Evolutionary conservation across 2,888 invertebrate genomes (phyloP).

Genomic region (Pyrochroa serraticornis): DNA sequence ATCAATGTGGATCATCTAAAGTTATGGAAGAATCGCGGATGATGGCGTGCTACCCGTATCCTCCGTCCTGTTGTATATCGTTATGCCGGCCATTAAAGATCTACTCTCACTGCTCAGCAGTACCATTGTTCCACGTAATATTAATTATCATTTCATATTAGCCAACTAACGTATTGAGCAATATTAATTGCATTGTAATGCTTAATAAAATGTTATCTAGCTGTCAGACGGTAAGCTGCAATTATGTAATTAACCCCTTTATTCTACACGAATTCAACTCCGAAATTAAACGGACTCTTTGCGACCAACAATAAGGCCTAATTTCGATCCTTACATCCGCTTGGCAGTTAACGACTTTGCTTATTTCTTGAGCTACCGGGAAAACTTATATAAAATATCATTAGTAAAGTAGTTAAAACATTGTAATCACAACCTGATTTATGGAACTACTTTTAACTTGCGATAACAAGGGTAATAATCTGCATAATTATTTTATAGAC

Average conservation of each 20-base stretch:
- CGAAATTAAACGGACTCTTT: no score
- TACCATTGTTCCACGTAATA: constrained; percentile 22
- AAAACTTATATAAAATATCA: no score
- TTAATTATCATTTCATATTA: constrained; percentile 32
- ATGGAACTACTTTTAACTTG: no score
- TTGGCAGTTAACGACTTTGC: no score
- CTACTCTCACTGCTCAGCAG: constrained; percentile 23
- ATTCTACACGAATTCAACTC: no score
- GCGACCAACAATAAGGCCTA: no score
- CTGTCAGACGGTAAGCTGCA: not conserved
- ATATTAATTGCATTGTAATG: constrained; percentile 19
- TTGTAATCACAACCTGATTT: no score
- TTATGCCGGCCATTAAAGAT: constrained; percentile 12
- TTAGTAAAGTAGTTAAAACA: no score
- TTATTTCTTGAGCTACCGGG: no score
- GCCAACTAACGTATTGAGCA: constrained; percentile 27
- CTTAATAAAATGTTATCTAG: constrained; percentile 5
- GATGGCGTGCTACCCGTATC: constrained; percentile 37
- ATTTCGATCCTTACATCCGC: no score
- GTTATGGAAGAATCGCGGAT: constrained; percentile 41
- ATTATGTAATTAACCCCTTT: not conserved
- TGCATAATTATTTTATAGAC: no score
- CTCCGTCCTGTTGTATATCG: constrained; percentile 25
- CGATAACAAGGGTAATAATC: no score
- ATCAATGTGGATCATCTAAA: constrained; percentile 51